phyloP scores from a whole-genome alignment of 2,888 invertebrate genomes.

The Tribolium freemani region DNA sequence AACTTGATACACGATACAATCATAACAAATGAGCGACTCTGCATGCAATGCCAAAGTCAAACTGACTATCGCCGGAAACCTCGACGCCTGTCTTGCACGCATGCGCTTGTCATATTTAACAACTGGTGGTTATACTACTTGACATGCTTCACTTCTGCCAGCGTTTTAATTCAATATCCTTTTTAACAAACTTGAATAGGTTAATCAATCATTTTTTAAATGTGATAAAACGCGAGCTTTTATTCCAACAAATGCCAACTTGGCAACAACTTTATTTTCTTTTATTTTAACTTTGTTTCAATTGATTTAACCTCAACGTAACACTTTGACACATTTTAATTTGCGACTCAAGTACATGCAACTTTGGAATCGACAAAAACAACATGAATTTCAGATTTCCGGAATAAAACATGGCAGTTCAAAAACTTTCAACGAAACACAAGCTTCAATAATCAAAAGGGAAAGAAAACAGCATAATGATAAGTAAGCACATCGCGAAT shows the following conservation, averaged over 20 bases:
- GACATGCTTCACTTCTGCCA: conserved; percentile 29
- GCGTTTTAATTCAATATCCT: conserved; percentile 43
- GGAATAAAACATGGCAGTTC: neutral
- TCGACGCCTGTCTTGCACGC: conserved; percentile 42
- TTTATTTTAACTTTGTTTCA: conserved; percentile 5
- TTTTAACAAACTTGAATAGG: conserved; percentile 30
- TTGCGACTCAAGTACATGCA: conserved; percentile 13
- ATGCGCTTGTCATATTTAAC: conserved; percentile 44
- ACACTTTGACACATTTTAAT: conserved; percentile 38
- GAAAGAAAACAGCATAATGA: conserved; percentile 3
- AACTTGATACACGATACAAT: conserved; percentile 57
- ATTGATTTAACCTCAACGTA: neutral
- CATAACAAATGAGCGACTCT: conserved; percentile 53
- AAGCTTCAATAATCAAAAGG: conserved; percentile 2
- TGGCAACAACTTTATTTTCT: conserved; percentile 10
- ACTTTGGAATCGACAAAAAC: conserved; percentile 7
- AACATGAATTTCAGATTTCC: conserved; percentile 21
- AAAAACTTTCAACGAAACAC: conserved; percentile 6
- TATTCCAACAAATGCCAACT: conserved; percentile 13
- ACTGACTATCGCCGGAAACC: conserved; percentile 43
- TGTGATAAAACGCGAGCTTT: conserved; percentile 18
- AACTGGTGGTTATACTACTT: conserved; percentile 38
- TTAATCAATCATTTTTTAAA: conserved; percentile 38
- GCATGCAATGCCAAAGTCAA: conserved; percentile 51
- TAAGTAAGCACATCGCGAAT: conserved; percentile 10